Base-by-base conservation (phyloP, 2,113 vertebrate genomes). In the Monopterus albus region DNA sequence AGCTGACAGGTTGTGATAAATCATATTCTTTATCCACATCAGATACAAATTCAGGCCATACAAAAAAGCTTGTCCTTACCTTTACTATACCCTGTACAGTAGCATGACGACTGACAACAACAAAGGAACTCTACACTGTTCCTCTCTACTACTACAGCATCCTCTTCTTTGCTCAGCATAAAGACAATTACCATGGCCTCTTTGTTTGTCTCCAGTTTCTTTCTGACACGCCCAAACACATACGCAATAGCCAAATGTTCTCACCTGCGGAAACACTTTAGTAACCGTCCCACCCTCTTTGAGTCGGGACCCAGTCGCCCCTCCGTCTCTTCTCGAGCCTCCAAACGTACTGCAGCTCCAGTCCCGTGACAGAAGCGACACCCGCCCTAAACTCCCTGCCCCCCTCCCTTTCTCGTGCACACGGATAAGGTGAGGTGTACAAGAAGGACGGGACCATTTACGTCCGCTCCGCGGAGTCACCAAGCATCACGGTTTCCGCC, bases 341-440 rank as follows among this genome's bases (percentile, higher is more conserved):
- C 50, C 58, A 36, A 38, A 6, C 1, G 77, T 74, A 69, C 85
- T 75, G 82, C 85, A 84, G 74, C 74, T 64, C 73, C 11, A 18
- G 66, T 82, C 85, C 82, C 45, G 39, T 63, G 84, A 76, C 85
- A 83, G 64, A 67, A 75, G 59, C 72, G 60, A 78, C 66, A 72
- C 75, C 84, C 86, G 67, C 84, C 86, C 84, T 65, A 64, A 79
- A 78, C 75, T 75, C 78, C 47, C 17, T 25, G 40, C 11, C 7
- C 51, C 40, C 39, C 39, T 49, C 21, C 50, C 49, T 69, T 45
- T 12, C 69, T 29, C 76, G 58, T 49, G 21, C 40, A 9, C 58
- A 35, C 43, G n/a, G 42, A 28, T 50, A 58, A 79, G 76, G 66
- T 82, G 80, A 70, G 35, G 51, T 7, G 52, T 5, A 39, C 42